Conservation (phyloP, 2,888 invertebrate species). For the Steinernema hermaphroditum region DNA sequence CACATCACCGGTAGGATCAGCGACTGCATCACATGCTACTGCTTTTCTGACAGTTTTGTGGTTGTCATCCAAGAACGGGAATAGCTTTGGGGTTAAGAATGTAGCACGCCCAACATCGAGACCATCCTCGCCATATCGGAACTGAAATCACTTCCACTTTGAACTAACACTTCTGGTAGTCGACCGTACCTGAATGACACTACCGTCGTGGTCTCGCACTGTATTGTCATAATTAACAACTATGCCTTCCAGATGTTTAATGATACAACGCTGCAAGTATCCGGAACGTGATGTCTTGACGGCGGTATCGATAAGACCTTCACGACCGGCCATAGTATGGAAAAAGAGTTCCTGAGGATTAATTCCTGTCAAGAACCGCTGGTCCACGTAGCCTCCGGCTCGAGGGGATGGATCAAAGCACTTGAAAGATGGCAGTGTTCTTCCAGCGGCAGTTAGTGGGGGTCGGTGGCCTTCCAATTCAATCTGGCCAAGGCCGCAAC, state of each 20-base stretch:
- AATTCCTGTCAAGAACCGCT: slow-evolving; percentile 96
- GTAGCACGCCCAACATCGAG: slow-evolving; percentile 83
- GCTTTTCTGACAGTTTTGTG: slow-evolving; percentile 52
- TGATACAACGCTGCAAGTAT: slow-evolving; percentile 91
- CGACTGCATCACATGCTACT: slow-evolving; percentile 63
- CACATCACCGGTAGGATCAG: slow-evolving; percentile 64
- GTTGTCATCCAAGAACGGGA: slow-evolving; percentile 83
- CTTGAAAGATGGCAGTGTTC: slow-evolving; percentile 82
- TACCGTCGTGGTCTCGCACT: slow-evolving; percentile 89
- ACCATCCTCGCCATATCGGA: slow-evolving; percentile 86
- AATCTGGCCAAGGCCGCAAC: slow-evolving; percentile 93
- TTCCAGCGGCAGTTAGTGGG: slow-evolving; percentile 89
- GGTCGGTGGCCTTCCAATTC: slow-evolving; percentile 88
- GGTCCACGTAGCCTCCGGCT: slow-evolving; percentile 85
- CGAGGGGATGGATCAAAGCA: slow-evolving; percentile 63
- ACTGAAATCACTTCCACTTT: too few species aligned
- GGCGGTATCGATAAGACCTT: slow-evolving; percentile 98
- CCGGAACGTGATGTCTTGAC: slow-evolving; percentile 98
- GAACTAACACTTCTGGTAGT: too few species aligned
- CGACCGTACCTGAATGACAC: slow-evolving; percentile 80
- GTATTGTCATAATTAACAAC: slow-evolving; percentile 86
- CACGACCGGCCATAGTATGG: slow-evolving; percentile 99
- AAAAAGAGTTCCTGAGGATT: slow-evolving; percentile 97
- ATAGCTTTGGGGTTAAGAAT: slow-evolving; percentile 78
- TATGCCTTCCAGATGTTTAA: slow-evolving; percentile 96